phyloP scores from a whole-genome alignment of 2,113 vertebrate species.

The Petromus typicus region DNA sequence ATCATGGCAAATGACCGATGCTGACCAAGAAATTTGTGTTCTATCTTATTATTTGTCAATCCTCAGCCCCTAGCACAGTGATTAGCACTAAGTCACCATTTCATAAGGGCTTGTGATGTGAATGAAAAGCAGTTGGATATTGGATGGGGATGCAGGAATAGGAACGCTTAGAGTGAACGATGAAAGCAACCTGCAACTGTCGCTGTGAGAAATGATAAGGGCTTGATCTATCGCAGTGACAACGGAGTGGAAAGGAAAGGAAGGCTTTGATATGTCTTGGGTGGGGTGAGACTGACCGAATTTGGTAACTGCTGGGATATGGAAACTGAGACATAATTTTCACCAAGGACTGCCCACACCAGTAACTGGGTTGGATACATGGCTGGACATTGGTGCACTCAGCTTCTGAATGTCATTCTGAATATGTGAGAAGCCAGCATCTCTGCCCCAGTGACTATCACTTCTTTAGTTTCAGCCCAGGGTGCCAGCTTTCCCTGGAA shows the following conservation, averaged over 20 bases:
- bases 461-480: neutral
- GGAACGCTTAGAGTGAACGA: neutral
- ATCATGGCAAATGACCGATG: neutral
- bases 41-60: neutral
- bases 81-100: neutral
- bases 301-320: neutral
- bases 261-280: neutral
- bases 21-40: neutral
- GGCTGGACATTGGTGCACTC: neutral
- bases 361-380: neutral
- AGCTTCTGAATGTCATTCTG: neutral
- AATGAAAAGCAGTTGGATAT: neutral
- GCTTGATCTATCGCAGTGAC: neutral
- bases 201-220: neutral
- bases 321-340: neutral
- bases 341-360: neutral
- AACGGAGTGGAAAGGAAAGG: neutral
- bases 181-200: neutral
- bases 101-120: neutral
- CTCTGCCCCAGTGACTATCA: neutral
- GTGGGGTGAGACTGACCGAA: neutral
- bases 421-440: neutral
- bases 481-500: neutral
- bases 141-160: neutral
- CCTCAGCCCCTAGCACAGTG: neutral